Evolutionary conservation across 2,113 vertebrate genomes (phyloP).

Genomic region (Prunella fulvescens): DNA sequence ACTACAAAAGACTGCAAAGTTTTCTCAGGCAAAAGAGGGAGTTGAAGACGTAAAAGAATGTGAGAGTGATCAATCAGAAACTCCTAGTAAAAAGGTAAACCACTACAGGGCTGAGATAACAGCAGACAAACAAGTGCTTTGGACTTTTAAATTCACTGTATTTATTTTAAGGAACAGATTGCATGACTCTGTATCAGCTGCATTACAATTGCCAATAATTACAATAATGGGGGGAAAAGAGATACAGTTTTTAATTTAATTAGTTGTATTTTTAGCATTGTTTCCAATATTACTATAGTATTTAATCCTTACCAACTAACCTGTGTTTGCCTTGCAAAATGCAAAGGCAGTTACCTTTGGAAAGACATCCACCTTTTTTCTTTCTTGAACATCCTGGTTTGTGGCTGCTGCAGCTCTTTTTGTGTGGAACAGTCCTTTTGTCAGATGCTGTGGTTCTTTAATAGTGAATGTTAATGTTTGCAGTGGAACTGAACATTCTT

Average conservation of each 20-base stretch:
- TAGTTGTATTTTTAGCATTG: neutral
- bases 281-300: neutral
- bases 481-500: neutral
- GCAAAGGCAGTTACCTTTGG: neutral
- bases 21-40: neutral
- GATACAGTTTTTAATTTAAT: neutral
- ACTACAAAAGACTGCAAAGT: neutral
- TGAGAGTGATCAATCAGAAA: neutral
- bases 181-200: neutral
- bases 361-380: neutral
- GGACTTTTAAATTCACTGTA: neutral
- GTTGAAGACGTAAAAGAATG: neutral
- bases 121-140: neutral
- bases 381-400: neutral
- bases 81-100: conserved; percentile 57
- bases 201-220: neutral
- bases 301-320: neutral
- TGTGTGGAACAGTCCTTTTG: neutral
- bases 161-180: neutral
- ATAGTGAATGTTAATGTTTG: neutral
- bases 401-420: neutral
- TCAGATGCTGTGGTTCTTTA: neutral
- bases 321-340: neutral
- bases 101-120: neutral
- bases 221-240: neutral